Base-by-base conservation (phyloP, 2,888 invertebrate genomes). In the Halictus ligatus region DNA sequence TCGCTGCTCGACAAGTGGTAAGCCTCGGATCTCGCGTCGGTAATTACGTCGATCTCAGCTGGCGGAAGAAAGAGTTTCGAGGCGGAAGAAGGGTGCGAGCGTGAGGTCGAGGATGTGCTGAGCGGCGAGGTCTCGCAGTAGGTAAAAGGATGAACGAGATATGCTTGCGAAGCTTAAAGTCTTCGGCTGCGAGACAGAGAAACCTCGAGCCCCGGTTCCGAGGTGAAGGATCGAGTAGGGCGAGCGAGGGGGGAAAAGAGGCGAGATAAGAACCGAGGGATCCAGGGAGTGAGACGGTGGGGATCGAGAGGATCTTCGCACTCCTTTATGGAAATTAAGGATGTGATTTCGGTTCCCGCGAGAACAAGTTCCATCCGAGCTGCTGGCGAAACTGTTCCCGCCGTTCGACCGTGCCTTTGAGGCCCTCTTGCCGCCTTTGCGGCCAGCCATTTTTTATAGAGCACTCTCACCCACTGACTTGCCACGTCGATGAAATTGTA, bases 161-260 rank as follows among this genome's bases (percentile, higher is more conserved):
- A 92, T 92, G 93, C 93, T 93, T 93, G 91, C 93, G 88, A 91
- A 91, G 93, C 93, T 93, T 89, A 88, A 89, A 92, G 83, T 85
- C 86, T 86, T 88, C 90, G 29, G 29, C 29, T 76, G 81, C 72
- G 74, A 54, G 80, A 72, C 64, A 83, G 86, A 82, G 80, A 82
- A 78, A 75, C 73, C 29, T 5, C 64, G 64, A 7, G n/a, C n/a
- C n/a, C n/a, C n/a, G n/a, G n/a, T n/a, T 25, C 7, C 64, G 13
- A 6, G 29, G 43, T 50, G 15, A 50, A 50, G 40, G 77, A 25
- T n/a, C 43, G 67, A 29, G 35, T 2, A 35, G 8, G 12, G 50
- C 10, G 35, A 35, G 3, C 35, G 35, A 4, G 10, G 40, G 10
- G 40, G 13, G 18, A 10, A 21, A 48, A 48, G 50, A 3, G 40